Conservation (phyloP, 1,140 invertebrate genomes). For the Drosophila nikananu region DNA sequence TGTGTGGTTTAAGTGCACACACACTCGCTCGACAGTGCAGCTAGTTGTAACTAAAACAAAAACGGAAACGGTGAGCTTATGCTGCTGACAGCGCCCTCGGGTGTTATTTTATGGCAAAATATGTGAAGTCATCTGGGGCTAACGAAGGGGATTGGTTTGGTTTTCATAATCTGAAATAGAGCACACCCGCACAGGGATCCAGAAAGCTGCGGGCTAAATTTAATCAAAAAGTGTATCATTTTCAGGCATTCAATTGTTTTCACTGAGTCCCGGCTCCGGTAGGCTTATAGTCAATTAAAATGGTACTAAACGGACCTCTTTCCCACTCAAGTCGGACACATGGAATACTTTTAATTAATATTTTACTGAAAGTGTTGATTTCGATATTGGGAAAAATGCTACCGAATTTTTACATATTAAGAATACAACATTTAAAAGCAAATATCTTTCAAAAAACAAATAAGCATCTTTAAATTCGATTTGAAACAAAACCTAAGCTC, state of each 20-base stretch:
- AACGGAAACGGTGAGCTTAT: slow-evolving; percentile 75
- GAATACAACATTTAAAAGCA: background rate
- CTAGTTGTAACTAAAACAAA: slow-evolving; percentile 75
- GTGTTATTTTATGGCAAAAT: slow-evolving; percentile 77
- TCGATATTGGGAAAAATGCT: background rate
- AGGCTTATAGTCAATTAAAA: slow-evolving; percentile 36
- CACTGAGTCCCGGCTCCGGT: background rate
- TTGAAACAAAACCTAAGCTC: slow-evolving; percentile 9
- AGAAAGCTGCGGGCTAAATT: slow-evolving; percentile 61
- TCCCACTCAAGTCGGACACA: background rate
- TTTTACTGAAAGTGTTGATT: background rate
- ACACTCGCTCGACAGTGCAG: slow-evolving; percentile 7
- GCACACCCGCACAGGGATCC: slow-evolving; percentile 12
- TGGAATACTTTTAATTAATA: background rate
- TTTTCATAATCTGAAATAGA: slow-evolving; percentile 63
- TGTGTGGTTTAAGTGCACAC: slow-evolving; percentile 58
- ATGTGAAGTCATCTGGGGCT: slow-evolving; percentile 47
- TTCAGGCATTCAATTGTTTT: slow-evolving; percentile 29
- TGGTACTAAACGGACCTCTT: background rate
- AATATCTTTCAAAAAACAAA: background rate
- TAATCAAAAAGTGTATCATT: slow-evolving; percentile 66
- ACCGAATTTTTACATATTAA: background rate
- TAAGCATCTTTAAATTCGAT: background rate
- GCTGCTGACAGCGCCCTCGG: slow-evolving; percentile 77
- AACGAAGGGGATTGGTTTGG: slow-evolving; percentile 1